Percentiles rank a stretch among this genome's conserved stretches.
phyloP scores from a whole-genome alignment of 2,888 invertebrate species.

The Lithophane semibrunnea region DNA sequence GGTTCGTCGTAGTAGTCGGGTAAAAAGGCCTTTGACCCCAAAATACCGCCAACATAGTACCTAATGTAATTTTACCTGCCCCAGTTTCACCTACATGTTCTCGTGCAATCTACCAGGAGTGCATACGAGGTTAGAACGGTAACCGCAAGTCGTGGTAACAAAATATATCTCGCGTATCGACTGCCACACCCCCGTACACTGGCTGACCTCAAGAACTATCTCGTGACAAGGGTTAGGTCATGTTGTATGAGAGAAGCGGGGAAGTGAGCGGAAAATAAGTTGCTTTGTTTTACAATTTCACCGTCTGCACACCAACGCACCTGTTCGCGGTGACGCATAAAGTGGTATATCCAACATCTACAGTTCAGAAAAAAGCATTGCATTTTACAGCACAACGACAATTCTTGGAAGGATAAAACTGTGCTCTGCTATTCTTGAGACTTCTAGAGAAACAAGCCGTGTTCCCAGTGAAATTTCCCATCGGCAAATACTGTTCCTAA shows the following conservation, averaged over 20 bases:
- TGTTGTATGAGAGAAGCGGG: constrained; percentile 37
- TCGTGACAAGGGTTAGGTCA: constrained; percentile 38
- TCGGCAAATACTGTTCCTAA: too few relatives aligned
- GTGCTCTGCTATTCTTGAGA: too few relatives aligned
- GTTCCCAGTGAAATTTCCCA: too few relatives aligned
- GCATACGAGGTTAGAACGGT: constrained; percentile 24
- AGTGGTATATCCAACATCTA: too few relatives aligned
- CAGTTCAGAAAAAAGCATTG: too few relatives aligned
- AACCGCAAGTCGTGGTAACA: constrained; percentile 48
- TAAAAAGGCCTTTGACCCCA: not conserved
- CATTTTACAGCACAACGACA: too few relatives aligned
- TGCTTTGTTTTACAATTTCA: too few relatives aligned
- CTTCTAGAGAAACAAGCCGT: too few relatives aligned
- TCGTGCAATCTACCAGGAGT: constrained; percentile 39
- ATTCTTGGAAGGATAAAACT: too few relatives aligned
- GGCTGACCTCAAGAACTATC: constrained; percentile 69
- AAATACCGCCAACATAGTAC: not conserved
- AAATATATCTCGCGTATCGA: constrained; percentile 57
- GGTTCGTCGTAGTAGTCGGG: too few relatives aligned
- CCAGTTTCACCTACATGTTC: constrained; percentile 1
- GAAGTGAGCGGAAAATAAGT: not conserved
- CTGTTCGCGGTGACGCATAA: too few relatives aligned
- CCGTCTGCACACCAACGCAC: too few relatives aligned
- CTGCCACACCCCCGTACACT: constrained; percentile 71
- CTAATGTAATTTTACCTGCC: not conserved